Evolutionary conservation across 2,797 vertebrate species (phyloP).

Genomic region (Myotis pilosus): DNA sequence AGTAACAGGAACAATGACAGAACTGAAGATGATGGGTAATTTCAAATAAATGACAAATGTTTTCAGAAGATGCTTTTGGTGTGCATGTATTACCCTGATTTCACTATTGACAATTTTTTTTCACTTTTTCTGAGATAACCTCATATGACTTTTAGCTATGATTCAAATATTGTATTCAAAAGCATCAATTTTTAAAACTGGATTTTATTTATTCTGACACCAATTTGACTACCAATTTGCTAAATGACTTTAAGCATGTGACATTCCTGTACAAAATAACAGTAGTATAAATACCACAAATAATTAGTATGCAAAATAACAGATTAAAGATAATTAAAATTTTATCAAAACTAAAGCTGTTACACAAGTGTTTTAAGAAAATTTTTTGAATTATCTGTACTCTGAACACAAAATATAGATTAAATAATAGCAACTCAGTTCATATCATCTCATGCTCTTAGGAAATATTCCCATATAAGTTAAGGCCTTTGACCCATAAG

Average conservation of each 20-base stretch:
- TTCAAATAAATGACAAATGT: conserved; percentile 7
- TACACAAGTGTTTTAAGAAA: neutral
- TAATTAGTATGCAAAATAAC: neutral
- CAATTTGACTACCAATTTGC: neutral
- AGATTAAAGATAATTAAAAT: neutral
- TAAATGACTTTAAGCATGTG: neutral
- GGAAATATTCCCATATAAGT: neutral
- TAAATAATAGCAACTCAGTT: neutral
- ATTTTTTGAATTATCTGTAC: conserved; percentile 40
- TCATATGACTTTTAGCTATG: neutral
- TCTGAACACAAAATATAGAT: conserved; percentile 27
- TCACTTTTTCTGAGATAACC: neutral
- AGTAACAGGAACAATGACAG: conserved; percentile 14
- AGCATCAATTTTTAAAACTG: neutral
- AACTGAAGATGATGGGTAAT: conserved; percentile 44
- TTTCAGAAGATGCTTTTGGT: neutral
- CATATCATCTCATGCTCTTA: conserved; percentile 14
- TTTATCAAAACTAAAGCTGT: neutral
- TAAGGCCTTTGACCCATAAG: conserved; percentile 27
- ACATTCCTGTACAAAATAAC: conserved; percentile 1
- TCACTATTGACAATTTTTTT: neutral
- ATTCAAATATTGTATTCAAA: conserved; percentile 26
- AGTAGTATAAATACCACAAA: neutral
- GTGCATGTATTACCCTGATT: neutral
- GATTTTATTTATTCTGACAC: neutral